A percentile compares a stretch with the other conserved stretches of the same genome.
Conservation (phyloP, 2,113 vertebrate species). For the Larimichthys crocea region DNA sequence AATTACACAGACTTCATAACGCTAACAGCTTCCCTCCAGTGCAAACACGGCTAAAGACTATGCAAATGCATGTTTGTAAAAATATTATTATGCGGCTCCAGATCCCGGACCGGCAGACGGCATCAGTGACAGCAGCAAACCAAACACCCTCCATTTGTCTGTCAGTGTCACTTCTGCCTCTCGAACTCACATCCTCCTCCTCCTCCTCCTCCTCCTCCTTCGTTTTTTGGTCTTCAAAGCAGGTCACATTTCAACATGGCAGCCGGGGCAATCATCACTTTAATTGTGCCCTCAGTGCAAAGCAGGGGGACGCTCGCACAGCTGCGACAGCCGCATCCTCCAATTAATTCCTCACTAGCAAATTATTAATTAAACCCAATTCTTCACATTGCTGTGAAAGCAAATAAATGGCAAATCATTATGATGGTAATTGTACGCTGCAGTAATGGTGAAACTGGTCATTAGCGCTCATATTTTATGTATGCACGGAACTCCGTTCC, state of each 20-base stretch:
- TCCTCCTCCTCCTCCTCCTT: not conserved
- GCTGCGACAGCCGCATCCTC: conserved; percentile 65
- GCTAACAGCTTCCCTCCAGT: not conserved
- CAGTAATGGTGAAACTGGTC: conserved; percentile 75
- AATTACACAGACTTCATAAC: not conserved
- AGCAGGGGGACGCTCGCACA: conserved; percentile 51
- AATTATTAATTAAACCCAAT: conserved; percentile 81
- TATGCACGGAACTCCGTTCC: conserved; percentile 57
- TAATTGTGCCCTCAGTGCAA: conserved; percentile 66
- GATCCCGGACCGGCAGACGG: conserved; percentile 30
- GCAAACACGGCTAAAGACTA: conserved; percentile 1
- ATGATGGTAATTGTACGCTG: conserved; percentile 79
- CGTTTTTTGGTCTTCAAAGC: conserved; percentile 42
- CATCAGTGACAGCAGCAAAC: conserved; percentile 28
- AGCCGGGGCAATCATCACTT: conserved; percentile 45
- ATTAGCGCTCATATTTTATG: conserved; percentile 81
- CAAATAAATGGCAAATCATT: conserved; percentile 78
- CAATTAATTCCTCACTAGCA: conserved; percentile 75
- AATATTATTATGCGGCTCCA: not conserved
- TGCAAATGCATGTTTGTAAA: not conserved
- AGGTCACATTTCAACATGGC: conserved; percentile 62
- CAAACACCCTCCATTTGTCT: conserved; percentile 55
- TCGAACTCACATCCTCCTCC: not conserved
- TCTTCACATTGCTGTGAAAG: conserved; percentile 72
- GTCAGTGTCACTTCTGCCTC: conserved; percentile 41